A percentile compares a stretch with the other conserved stretches of the same genome.
These are phyloP conservation scores for Dryomyza anilis DNA, from an alignment of 2,888 invertebrate species.

Conservation along the genomic window DNA sequence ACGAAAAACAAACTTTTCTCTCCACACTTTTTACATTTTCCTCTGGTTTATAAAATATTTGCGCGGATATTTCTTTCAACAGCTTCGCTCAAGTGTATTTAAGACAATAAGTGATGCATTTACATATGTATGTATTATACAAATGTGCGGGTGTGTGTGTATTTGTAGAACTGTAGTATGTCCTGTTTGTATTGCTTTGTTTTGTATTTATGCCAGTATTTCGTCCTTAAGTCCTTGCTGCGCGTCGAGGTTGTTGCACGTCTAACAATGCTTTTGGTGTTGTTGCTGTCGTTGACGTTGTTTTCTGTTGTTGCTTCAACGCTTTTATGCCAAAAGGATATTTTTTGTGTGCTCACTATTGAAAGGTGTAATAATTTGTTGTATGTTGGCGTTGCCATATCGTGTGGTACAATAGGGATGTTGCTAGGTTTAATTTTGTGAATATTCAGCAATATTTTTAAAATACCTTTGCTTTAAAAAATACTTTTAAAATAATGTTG, in stretches of 20 bases:
- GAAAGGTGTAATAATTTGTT: conserved; percentile 9
- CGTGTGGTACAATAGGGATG: no score
- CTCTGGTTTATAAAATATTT: background rate
- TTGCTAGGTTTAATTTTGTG: no score
- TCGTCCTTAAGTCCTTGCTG: conserved; percentile 10
- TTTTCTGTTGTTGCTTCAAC: conserved; percentile 1
- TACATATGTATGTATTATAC: background rate
- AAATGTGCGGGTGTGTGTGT: background rate
- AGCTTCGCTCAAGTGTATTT: conserved; percentile 16
- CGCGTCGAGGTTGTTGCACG: conserved; percentile 18
- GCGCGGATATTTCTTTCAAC: background rate
- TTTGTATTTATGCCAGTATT: conserved; percentile 2
- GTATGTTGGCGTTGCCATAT: background rate
- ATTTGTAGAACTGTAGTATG: background rate
- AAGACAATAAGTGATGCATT: conserved; percentile 20
- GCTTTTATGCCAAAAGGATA: background rate
- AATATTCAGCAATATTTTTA: no score
- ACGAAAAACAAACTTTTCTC: background rate
- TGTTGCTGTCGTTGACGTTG: background rate
- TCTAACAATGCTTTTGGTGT: conserved; percentile 8
- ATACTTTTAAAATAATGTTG: no score
- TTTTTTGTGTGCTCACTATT: background rate
- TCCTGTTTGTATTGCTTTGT: background rate
- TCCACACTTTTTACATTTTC: background rate
- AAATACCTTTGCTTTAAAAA: no score